These are phyloP conservation scores for Onychostoma macrolepis DNA, from an alignment of 2,113 vertebrate species.

Conservation along the genomic window DNA sequence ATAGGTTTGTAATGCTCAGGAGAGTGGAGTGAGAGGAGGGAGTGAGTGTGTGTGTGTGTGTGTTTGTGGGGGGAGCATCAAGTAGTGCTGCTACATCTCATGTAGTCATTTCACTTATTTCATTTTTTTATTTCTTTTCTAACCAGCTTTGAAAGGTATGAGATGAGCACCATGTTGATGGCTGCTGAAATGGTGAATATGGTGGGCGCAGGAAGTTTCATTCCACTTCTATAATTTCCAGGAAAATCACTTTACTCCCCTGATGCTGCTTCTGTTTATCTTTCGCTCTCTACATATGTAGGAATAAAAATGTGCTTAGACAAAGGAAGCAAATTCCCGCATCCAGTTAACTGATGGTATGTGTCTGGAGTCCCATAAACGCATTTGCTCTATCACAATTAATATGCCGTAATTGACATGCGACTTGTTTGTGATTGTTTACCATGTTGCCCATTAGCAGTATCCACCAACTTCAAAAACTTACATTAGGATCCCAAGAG, in stretches of 20 bases:
- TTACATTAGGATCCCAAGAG: neutral
- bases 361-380: neutral
- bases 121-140: constrained; percentile 32
- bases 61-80: neutral
- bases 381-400: constrained; percentile 4
- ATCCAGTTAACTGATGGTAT: constrained; percentile 15
- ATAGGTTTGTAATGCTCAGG: constrained; percentile 46
- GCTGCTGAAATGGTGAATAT: constrained; percentile 8
- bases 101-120: constrained; percentile 35
- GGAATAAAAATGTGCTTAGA: constrained; percentile 13
- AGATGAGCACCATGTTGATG: constrained; percentile 32
- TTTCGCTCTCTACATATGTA: neutral
- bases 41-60: neutral
- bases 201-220: neutral
- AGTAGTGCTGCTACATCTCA: constrained; percentile 8
- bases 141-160: constrained; percentile 40
- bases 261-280: constrained; percentile 7
- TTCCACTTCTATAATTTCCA: constrained; percentile 19
- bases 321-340: constrained; percentile 17
- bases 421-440: neutral
- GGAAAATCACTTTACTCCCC: constrained; percentile 35
- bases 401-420: constrained; percentile 8
- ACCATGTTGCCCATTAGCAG: neutral
- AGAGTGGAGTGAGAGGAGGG: neutral
- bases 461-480: neutral